Conservation (phyloP, 2,797 vertebrate species). For the Xenops minutus region DNA sequence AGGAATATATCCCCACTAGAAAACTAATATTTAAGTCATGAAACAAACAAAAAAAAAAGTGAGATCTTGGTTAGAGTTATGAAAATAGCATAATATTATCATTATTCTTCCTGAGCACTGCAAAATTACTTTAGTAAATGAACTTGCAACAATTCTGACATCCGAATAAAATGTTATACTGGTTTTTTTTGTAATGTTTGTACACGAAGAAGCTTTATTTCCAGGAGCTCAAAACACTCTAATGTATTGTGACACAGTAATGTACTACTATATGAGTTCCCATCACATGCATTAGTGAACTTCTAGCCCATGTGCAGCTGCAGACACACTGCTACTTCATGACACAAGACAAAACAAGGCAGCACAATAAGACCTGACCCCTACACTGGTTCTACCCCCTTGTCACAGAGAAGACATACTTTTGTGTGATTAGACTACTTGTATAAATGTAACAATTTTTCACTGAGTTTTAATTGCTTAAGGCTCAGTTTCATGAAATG, state of each 20-base stretch:
- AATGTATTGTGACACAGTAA: background rate
- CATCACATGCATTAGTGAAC: background rate
- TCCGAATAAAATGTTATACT: background rate
- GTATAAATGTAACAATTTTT: background rate
- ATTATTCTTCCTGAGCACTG: background rate
- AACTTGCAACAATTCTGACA: background rate
- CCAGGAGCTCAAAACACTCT: background rate
- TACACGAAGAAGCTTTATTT: background rate
- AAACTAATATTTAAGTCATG: background rate
- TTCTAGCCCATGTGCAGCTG: background rate
- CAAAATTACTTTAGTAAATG: background rate
- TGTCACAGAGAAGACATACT: background rate
- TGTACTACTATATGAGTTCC: rapidly evolving
- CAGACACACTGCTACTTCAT: background rate
- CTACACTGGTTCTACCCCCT: background rate
- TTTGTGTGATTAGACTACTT: background rate
- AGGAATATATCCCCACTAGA: background rate
- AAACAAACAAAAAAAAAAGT: background rate
- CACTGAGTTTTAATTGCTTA: conserved; percentile 24
- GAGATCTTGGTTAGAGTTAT: background rate
- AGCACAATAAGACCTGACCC: background rate
- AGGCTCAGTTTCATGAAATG: background rate
- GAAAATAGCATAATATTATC: background rate
- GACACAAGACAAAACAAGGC: background rate
- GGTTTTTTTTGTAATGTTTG: background rate